Conservation (phyloP, 2,797 vertebrate genomes). For the Nyctalus aviator region DNA sequence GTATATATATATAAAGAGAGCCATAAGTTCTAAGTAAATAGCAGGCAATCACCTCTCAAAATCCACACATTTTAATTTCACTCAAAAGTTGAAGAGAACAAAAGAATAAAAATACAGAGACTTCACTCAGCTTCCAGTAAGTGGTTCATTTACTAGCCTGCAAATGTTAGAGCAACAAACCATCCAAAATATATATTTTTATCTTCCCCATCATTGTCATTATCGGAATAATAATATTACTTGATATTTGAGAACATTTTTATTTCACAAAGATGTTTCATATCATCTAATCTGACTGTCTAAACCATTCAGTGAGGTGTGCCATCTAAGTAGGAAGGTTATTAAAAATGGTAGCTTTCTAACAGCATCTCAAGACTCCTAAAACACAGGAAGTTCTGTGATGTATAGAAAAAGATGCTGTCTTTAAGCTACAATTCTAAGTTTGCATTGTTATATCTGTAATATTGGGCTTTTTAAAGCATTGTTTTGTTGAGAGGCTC, state of each 20-base stretch:
- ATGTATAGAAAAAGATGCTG: neutral
- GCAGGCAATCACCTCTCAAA: neutral
- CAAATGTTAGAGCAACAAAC: neutral
- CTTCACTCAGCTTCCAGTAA: neutral
- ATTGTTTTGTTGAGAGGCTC: conserved; percentile 16
- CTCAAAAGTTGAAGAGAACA: conserved; percentile 32
- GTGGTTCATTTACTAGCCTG: neutral
- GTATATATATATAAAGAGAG: neutral
- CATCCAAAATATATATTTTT: neutral
- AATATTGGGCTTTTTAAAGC: neutral
- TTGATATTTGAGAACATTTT: conserved; percentile 21
- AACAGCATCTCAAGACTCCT: neutral
- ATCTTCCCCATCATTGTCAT: neutral
- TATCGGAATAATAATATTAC: neutral
- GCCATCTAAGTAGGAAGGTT: neutral
- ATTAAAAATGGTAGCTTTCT: neutral
- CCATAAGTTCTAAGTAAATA: conserved; percentile 31
- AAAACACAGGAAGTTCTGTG: neutral
- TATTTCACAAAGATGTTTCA: neutral
- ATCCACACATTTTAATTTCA: conserved; percentile 22
- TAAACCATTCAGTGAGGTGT: neutral
- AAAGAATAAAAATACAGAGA: neutral
- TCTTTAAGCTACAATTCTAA: conserved; percentile 10
- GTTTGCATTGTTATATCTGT: neutral
- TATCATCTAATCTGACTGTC: neutral